A percentile compares a stretch with the other conserved stretches of the same genome.
phyloP scores from a whole-genome alignment of 2,888 invertebrate genomes.

The Tethea ocularis region DNA sequence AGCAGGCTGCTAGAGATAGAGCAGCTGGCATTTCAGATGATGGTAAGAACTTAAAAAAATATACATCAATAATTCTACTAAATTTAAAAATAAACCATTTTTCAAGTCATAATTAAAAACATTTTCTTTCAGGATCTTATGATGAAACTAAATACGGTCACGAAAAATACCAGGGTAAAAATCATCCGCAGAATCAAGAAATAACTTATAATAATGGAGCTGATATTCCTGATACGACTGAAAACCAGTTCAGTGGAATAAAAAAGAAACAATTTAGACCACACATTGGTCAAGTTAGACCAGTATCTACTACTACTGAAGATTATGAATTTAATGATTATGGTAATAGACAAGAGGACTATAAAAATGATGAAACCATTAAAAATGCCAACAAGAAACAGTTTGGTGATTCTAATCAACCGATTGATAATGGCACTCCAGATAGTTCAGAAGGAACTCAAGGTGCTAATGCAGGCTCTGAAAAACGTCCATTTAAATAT shows the following conservation, averaged over 20 bases:
- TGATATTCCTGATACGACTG: constrained; percentile 17
- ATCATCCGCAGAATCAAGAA: constrained; percentile 16
- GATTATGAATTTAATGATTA: neutral
- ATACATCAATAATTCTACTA: neutral
- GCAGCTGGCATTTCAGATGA: constrained; percentile 61
- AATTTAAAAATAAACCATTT: neutral
- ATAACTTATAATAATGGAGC: constrained; percentile 13
- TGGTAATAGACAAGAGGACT: neutral
- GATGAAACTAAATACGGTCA: constrained; percentile 68
- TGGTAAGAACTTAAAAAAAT: constrained; percentile 45
- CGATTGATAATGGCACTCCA: neutral
- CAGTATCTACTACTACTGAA: constrained; percentile 1
- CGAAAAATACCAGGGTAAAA: constrained; percentile 47
- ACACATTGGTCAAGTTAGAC: neutral
- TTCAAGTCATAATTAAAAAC: neutral
- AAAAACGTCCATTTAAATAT: neutral
- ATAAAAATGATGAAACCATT: neutral
- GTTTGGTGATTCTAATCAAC: neutral
- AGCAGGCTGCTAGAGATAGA: constrained; percentile 57
- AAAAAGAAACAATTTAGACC: neutral
- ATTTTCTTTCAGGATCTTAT: constrained; percentile 56
- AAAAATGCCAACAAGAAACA: neutral
- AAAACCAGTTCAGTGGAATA: neutral
- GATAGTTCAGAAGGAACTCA: neutral
- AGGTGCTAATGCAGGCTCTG: neutral